Percentiles rank a stretch among this genome's conserved stretches.
phyloP scores from a whole-genome alignment of 2,113 vertebrate species.

The Apteryx owenii region DNA sequence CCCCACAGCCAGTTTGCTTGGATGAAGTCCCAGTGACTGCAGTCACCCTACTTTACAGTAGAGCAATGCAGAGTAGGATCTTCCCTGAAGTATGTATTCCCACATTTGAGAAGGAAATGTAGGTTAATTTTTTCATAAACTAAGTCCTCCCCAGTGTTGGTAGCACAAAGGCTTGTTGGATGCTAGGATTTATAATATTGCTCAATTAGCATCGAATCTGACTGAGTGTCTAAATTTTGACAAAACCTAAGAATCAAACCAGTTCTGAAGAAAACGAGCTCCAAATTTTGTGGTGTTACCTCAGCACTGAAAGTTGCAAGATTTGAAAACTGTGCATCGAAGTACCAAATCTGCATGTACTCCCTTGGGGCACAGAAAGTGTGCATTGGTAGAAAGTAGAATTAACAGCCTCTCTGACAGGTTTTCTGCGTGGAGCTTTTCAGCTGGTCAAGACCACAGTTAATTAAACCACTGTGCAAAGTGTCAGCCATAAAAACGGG shows the following conservation, averaged over 20 bases:
- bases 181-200: not conserved
- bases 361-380: not conserved
- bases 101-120: not conserved
- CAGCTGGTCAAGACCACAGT: constrained; percentile 43
- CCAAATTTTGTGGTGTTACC: not conserved
- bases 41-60: not conserved
- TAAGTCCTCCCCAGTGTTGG: not conserved
- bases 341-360: not conserved
- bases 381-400: not conserved
- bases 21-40: not conserved
- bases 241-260: not conserved
- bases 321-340: not conserved
- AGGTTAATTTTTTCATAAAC: not conserved
- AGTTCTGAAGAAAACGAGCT: not conserved
- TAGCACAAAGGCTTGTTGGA: not conserved
- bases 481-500: constrained; percentile 41
- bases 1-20: not conserved
- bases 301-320: not conserved
- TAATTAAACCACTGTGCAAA: constrained; percentile 52
- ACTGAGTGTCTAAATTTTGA: not conserved
- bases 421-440: constrained; percentile 44
- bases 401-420: constrained; percentile 29
- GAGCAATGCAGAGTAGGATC: not conserved
- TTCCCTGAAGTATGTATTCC: not conserved
- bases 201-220: not conserved